Conservation (phyloP, 2,797 vertebrate genomes). For the Anguilla anguilla region DNA sequence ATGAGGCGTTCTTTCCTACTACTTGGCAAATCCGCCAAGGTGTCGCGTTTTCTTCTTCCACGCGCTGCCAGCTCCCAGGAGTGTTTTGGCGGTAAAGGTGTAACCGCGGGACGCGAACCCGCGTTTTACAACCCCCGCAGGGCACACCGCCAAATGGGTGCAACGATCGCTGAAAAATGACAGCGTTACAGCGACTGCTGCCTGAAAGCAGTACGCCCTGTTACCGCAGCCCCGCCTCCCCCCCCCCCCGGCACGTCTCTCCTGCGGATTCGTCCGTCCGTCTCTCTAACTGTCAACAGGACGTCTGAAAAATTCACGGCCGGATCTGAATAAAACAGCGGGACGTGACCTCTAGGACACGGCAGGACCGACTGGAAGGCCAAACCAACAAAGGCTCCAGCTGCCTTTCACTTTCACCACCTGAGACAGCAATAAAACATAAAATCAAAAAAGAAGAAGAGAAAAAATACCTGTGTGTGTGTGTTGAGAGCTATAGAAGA, state of each 20-base stretch:
- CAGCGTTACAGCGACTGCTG: neutral
- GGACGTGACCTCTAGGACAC: neutral
- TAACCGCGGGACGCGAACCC: neutral
- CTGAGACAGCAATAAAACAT: neutral
- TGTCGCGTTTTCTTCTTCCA: neutral
- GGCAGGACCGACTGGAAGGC: neutral
- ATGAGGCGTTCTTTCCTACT: too few species aligned
- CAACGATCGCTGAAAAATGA: neutral
- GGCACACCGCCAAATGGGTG: neutral
- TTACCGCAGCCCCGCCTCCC: neutral
- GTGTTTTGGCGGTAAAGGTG: neutral
- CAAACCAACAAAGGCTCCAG: neutral
- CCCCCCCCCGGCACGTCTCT: neutral
- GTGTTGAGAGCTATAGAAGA: neutral
- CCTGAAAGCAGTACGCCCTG: neutral
- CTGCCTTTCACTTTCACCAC: neutral
- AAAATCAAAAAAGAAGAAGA: neutral
- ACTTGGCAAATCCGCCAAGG: too few species aligned
- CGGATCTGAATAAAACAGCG: neutral
- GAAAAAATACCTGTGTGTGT: neutral
- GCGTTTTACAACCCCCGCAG: neutral
- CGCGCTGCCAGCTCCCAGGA: neutral
- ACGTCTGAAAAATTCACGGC: neutral
- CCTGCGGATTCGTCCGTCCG: neutral
- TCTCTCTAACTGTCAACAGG: neutral